These are phyloP conservation scores for Caenorhabditis angaria DNA, from an alignment of 2,888 invertebrate genomes.

Conservation along the genomic window DNA sequence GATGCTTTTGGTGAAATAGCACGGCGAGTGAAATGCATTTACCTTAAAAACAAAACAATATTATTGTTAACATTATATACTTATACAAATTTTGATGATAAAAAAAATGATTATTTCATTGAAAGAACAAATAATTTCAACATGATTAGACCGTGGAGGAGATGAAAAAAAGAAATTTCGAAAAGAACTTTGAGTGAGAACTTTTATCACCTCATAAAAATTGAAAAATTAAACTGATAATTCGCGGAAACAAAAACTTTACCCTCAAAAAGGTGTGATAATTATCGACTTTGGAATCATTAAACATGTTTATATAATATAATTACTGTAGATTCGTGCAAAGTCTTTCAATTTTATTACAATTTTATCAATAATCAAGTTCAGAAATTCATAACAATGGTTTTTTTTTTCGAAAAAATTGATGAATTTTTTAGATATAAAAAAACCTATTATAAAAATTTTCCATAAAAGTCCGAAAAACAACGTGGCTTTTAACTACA, in stretches of 20 bases:
- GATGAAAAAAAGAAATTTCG: not conserved
- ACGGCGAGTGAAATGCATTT: slow-evolving; percentile 41
- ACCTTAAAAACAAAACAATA: not conserved
- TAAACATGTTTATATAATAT: not conserved
- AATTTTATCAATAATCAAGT: not conserved
- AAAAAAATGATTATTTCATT: slow-evolving; percentile 1
- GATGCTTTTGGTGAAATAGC: slow-evolving; percentile 34
- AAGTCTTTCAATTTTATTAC: not conserved
- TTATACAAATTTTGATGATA: not conserved
- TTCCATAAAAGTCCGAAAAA: no score
- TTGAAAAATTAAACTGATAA: slow-evolving; percentile 5
- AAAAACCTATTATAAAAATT: no score
- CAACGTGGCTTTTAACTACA: no score
- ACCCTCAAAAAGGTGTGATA: not conserved
- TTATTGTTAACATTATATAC: not conserved
- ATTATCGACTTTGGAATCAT: slow-evolving; percentile 3
- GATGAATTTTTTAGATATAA: no score
- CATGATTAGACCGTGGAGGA: not conserved
- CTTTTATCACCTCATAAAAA: slow-evolving; percentile 12
- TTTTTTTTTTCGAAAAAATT: no score
- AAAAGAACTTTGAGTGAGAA: slow-evolving; percentile 2
- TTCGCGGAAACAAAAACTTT: not conserved
- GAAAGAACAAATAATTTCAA: not conserved
- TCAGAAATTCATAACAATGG: not conserved
- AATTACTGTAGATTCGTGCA: not conserved